Evolutionary conservation across 2,888 invertebrate species (phyloP).

Genomic region (Dysmachus trigonus): DNA sequence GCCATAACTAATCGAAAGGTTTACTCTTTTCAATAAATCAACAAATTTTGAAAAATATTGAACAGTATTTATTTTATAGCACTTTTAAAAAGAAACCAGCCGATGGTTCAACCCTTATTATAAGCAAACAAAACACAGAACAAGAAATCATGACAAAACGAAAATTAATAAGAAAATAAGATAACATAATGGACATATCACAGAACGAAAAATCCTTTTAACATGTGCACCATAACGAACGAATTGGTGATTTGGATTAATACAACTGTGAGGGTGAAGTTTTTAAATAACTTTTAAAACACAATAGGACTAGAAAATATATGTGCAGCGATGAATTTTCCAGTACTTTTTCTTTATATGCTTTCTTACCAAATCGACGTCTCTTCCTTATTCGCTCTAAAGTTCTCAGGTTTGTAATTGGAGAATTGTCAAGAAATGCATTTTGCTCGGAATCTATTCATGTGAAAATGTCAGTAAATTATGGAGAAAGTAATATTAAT

Average conservation of each 20-base stretch:
- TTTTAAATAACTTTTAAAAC: background rate
- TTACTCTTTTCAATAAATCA: too few species aligned
- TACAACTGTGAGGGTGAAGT: background rate
- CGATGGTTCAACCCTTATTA: too few species aligned
- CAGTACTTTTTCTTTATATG: background rate
- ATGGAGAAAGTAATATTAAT: background rate
- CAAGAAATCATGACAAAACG: background rate
- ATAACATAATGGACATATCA: background rate
- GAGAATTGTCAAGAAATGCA: background rate
- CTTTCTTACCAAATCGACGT: conserved; percentile 64
- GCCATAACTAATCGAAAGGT: too few species aligned
- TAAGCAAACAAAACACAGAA: background rate
- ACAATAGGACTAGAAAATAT: background rate
- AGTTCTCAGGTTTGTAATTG: conserved; percentile 23
- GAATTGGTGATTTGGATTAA: background rate
- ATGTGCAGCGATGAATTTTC: background rate
- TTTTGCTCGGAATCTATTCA: conserved; percentile 25
- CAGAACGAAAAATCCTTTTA: background rate
- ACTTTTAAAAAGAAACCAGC: too few species aligned
- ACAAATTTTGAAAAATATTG: too few species aligned
- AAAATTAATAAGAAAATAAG: background rate
- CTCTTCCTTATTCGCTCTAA: conserved; percentile 56
- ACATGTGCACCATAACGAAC: background rate
- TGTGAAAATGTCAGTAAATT: conserved; percentile 4
- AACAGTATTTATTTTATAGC: too few species aligned